Base-by-base conservation (phyloP, 2,888 invertebrate genomes). In the Tortrix viridana region DNA sequence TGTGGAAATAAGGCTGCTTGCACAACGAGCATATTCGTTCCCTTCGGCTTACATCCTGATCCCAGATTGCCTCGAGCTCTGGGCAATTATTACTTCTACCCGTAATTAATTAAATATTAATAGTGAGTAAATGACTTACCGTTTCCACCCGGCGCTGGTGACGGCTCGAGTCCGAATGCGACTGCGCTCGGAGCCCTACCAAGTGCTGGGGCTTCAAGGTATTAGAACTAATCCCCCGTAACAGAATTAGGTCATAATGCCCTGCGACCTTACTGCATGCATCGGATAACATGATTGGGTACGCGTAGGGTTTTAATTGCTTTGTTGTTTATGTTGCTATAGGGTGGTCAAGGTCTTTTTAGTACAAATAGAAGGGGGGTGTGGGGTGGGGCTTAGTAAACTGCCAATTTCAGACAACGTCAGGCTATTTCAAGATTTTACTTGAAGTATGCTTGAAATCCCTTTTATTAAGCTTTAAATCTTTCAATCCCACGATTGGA, bases 191-290 rank as follows among this genome's bases (percentile, higher is more conserved):
- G 87, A 88, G 71, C 67, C 75, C 88, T 71, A 74, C 76, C 81
- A 85, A 89, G 85, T 88, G 87, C 82, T 60, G 67, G 75, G 89
- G 89, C 88, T 89, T 91, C 89, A 62, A 55, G 81, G 80, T 86
- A 86, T 87, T 87, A 82, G 84, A 76, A 71, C 72, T 87, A 86
- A 87, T 85, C 81, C 77, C 57, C 65, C 57, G 65, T 87, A 86
- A 87, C 79, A 76, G 79, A 79, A 85, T 87, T 88, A 86, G 77
- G 75, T 80, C 78, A 80, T 83, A 84, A 85, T 84, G 72, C 81
- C 68, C 52, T 59, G 57, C 78, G 82, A 79, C 87, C 87, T 88
- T 85, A 79, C 71, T 62, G 65, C 69, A 69, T 73, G 73, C 74
- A 75, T 81, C 80, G 73, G 73, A 72, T 73, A 75, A 59, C 58